Evolutionary conservation across 2,797 vertebrate genomes (phyloP).

Genomic region (Leuciscus waleckii): DNA sequence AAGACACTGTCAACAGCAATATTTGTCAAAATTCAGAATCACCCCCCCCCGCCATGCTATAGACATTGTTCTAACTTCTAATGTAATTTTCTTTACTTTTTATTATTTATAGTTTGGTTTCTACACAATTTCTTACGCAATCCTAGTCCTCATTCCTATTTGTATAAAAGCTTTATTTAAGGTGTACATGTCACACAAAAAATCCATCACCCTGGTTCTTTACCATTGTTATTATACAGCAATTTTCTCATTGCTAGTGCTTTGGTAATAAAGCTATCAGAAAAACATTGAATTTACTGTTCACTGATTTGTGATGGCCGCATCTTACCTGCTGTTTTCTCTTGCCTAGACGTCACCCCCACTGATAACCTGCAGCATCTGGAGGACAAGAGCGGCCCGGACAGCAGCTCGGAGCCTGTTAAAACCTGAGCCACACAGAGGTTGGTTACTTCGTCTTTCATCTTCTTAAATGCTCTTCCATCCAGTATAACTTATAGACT

Average conservation of each 20-base stretch:
- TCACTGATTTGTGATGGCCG: neutral
- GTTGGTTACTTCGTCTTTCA: neutral
- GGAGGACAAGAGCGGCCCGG: conserved; percentile 47
- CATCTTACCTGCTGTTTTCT: conserved; percentile 21
- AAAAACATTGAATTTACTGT: neutral
- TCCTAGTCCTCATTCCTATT: neutral
- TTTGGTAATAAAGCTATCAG: neutral
- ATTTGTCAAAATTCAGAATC: neutral
- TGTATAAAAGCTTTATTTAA: neutral
- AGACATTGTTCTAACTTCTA: neutral
- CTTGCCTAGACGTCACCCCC: conserved; percentile 40
- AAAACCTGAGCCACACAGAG: conserved; percentile 38
- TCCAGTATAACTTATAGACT: neutral
- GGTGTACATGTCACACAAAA: neutral
- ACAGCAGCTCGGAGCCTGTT: conserved; percentile 15
- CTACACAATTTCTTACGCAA: neutral
- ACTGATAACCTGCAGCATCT: conserved; percentile 67
- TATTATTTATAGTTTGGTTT: neutral
- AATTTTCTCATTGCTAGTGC: neutral
- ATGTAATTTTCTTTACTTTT: neutral
- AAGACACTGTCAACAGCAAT: neutral
- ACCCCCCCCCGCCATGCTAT: too few relatives aligned
- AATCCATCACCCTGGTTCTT: neutral
- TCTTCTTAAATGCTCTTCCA: neutral
- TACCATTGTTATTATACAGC: neutral